phyloP scores from a whole-genome alignment of 2,113 vertebrate genomes.

The Cephalopterus ornatus region DNA sequence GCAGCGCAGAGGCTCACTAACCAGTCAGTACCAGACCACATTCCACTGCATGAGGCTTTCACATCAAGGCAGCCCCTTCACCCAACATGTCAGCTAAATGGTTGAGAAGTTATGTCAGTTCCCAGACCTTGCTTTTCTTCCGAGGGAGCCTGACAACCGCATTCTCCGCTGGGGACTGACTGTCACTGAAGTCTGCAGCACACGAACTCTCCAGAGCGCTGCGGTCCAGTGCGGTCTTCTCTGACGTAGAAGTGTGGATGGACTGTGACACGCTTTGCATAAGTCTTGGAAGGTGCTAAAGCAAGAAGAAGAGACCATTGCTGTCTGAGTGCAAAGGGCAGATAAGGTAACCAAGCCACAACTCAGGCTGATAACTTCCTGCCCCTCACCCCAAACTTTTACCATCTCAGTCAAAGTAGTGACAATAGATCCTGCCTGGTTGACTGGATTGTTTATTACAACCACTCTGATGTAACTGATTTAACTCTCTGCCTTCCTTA shows the following conservation, averaged over 20 bases:
- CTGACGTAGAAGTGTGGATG: constrained; percentile 55
- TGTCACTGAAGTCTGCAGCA: constrained; percentile 86
- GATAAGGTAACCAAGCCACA: background rate
- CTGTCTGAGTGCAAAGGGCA: background rate
- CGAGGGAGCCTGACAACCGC: constrained; percentile 34
- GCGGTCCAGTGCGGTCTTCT: constrained; percentile 52
- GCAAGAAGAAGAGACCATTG: background rate
- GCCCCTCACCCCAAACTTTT: background rate
- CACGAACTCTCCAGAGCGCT: constrained; percentile 80
- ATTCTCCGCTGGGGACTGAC: constrained; percentile 73
- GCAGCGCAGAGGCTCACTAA: background rate
- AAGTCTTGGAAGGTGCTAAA: constrained; percentile 74
- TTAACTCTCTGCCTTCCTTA: background rate
- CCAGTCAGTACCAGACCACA: background rate
- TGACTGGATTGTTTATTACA: background rate
- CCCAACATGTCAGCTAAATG: background rate
- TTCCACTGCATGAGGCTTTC: background rate
- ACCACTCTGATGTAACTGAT: background rate
- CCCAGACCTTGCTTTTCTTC: constrained; percentile 79
- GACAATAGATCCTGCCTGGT: background rate
- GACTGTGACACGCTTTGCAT: constrained; percentile 60
- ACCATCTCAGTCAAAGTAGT: background rate
- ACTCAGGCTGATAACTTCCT: background rate
- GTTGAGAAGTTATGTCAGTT: background rate
- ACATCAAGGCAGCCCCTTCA: accelerated